Evolutionary conservation across 2,797 vertebrate species (phyloP), one percentile per base, ranked within the genome.

Genomic region (Spatula versicolor): DNA sequence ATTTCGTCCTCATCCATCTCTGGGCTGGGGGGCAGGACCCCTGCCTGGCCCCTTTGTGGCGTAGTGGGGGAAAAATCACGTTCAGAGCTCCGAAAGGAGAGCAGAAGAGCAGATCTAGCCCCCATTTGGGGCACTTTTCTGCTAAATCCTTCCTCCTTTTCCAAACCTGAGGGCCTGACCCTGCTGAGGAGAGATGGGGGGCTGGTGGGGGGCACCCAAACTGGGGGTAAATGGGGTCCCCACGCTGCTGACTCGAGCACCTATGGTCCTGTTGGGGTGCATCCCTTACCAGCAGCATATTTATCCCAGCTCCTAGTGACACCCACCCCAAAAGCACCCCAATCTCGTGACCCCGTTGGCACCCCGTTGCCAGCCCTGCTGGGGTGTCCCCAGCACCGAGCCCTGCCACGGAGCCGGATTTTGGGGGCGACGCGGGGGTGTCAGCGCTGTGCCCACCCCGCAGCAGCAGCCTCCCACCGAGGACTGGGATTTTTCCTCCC

Each of bases 321-420:
- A 46, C 16, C 23, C 21, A 39, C 72, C 25, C 18, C 0, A 28
- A 54, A 45, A 66, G 1, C 30, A 23, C 33, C 9, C 1, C 3
- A 43, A 48, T 37, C 46, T 48, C 5, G 19, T 60, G 7, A 23
- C 46, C 46, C 46, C 7, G 7, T 48, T 48, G 22, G 23, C 46
- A 48, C 43, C 22, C 3, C 1, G 12, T 0, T 0, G 2, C 52
- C 9, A 55, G 22, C 4, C 1, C 3, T 11, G 9, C 41, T 2
- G 7, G 14, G 11, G 55, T 55, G 21, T 25, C 35, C 60, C 35
- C 41, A 10, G 66, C 2, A 0, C 23, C 28, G 23, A 11, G 39
- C 12, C 5, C 63, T 62, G 60, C 60, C 25, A 8, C 19, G 37
- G 25, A 19, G 17, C 26, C 1, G 3, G 37, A 26, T 39, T 56